Evolutionary conservation across 2,888 invertebrate genomes (phyloP).

Genomic region (Cyaniris semiargus): DNA sequence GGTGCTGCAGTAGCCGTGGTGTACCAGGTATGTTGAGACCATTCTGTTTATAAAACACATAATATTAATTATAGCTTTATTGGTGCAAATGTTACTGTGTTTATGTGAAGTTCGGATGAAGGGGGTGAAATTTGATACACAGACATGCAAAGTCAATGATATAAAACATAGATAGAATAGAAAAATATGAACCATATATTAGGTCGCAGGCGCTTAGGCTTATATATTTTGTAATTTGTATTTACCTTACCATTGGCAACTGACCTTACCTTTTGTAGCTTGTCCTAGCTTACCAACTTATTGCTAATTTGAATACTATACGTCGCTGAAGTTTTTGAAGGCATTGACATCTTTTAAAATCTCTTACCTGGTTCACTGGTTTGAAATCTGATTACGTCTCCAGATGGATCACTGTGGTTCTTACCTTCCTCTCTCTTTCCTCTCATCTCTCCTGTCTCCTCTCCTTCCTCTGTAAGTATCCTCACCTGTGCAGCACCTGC

Average conservation of each 20-base stretch:
- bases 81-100: no score
- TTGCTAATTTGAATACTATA: background rate
- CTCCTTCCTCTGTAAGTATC: background rate
- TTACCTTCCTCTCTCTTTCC: background rate
- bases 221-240: background rate
- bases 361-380: background rate
- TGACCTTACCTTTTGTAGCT: background rate
- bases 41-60: slow-evolving; percentile 83
- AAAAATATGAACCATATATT: no score
- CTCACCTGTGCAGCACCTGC: slow-evolving; percentile 92
- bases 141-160: no score
- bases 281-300: background rate
- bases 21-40: slow-evolving; percentile 98
- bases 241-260: background rate
- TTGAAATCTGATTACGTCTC: background rate
- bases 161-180: no score
- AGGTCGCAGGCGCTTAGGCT: background rate
- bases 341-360: background rate
- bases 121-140: no score
- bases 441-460: background rate
- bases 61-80: background rate
- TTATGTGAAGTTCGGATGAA: no score
- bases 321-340: background rate
- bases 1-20: slow-evolving; percentile 98
- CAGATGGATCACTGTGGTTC: background rate